These are phyloP conservation scores for Uropetala carovei DNA, from an alignment of 2,888 invertebrate species.

Conservation along the genomic window DNA sequence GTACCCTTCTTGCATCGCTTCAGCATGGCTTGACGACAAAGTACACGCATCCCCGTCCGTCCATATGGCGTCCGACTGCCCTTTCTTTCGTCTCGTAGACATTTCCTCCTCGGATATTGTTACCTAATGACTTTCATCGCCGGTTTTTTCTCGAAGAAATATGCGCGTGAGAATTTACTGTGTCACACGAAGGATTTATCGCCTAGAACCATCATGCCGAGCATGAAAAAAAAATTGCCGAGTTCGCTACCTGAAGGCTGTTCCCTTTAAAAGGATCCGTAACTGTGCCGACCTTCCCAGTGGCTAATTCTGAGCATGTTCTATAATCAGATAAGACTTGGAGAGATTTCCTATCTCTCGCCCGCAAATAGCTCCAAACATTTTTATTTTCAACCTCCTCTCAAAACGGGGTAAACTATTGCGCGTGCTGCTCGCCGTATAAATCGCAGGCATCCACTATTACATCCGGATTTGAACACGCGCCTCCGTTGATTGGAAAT, in stretches of 20 bases:
- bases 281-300: background rate
- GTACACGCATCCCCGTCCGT: too few relatives aligned
- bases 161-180: too few relatives aligned
- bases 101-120: too few relatives aligned
- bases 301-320: background rate
- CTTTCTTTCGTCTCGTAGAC: too few relatives aligned
- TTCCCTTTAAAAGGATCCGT: background rate
- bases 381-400: background rate
- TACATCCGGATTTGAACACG: background rate
- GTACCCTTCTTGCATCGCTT: too few relatives aligned
- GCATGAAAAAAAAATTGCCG: too few relatives aligned
- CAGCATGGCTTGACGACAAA: too few relatives aligned
- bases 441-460: background rate
- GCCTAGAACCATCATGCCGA: too few relatives aligned
- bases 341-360: background rate
- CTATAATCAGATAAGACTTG: background rate
- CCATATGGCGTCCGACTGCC: too few relatives aligned
- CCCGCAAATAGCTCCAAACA: conserved; percentile 1
- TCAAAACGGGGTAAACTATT: background rate
- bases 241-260: background rate
- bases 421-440: background rate
- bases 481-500: background rate
- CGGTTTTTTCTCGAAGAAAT: too few relatives aligned
- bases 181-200: too few relatives aligned
- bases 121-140: too few relatives aligned